Evolutionary conservation across 2,797 vertebrate species (phyloP), one percentile per base, ranked within the genome.

Genomic region (Glyptemys insculpta): DNA sequence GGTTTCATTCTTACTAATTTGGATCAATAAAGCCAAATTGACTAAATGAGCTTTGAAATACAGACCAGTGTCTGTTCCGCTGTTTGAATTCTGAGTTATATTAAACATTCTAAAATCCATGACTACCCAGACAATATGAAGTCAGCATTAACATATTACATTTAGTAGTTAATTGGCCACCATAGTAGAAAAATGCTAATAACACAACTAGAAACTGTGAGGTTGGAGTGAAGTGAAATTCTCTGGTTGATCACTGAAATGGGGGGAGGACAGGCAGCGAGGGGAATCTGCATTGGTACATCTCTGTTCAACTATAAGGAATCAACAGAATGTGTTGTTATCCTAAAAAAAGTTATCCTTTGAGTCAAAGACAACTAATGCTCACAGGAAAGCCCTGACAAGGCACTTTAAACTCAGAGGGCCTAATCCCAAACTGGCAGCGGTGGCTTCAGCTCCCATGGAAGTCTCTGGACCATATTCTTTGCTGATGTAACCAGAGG

Each of bases 351-450:
- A 97, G 93, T 54, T n/a, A 2, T 16, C n/a, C 41, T 62, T 25
- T 87, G 92, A 96, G 68, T 89, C 89, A 96, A 88, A 79, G 88
- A 92, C 95, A 87, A 96, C 95, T 94, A 79, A 91, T 89, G 76
- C 79, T 49, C 5, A 81, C 47, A 97, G 93, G 95, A 96, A 95
- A 96, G 96, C 86, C 86, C 95, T 92, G 97, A 74, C 85, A 95
- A 88, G 86, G 29, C 21, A n/a, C 79, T 56, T 91, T 50, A 90
- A 92, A 81, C 92, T 91, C 95, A 81, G 15, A 5, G 59, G 95
- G 91, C 88, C 92, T 91, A 94, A 93, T 94, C 94, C 50, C 90
- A 83, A 89, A 83, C 65, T 2, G 29, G 31, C 41, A 14, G 83
- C 16, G 91, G 52, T 74, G 41, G 44, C 88, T 97, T 93, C 86